Evolutionary conservation across 2,113 vertebrate species (phyloP), one percentile per base, ranked within the genome.

Genomic region (Hucho hucho): DNA sequence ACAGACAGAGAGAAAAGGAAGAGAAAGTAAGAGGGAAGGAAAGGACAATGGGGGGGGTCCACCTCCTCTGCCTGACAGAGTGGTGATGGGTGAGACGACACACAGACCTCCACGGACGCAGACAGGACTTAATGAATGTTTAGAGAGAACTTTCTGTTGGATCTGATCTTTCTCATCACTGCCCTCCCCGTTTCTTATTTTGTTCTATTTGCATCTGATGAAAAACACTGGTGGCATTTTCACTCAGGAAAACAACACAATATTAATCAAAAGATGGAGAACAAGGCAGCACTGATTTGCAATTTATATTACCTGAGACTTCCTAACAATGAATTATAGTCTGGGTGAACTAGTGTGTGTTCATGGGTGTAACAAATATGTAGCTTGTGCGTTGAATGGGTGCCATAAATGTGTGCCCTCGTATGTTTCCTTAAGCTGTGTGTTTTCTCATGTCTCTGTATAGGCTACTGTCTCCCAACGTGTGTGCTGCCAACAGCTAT

Each of bases 221-320:
- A 85, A 89, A 90, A 91, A 88, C 84, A 92, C 87, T 88, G 83
- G 79, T 91, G 90, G 88, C 90, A 91, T 92, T 93, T 90, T 89
- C 79, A 12, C 88, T 90, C 85, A 79, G 87, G 89, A 80, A 87
- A 89, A 91, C 87, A 92, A 92, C 90, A 83, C 90, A 92, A 92
- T 91, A 91, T 92, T 91, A 91, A 93, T 91, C 70, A 88, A 85
- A 86, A 88, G 87, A 89, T 86, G 73, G 75, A 29, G 78, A 87
- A 88, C 83, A 87, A 87, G 85, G 77, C 81, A 74, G 84, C 64
- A 25, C 81, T 81, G 80, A 92, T 93, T 90, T 92, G 92, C 87
- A 93, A 93, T 93, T 93, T 91, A 92, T 92, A 92, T 92, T 84
- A 89, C 86, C 87, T 89, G 81, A 79, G 79, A 89, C 88, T 92